These are phyloP conservation scores for Ophiodon elongatus DNA, from an alignment of 2,113 vertebrate species.

Conservation along the genomic window DNA sequence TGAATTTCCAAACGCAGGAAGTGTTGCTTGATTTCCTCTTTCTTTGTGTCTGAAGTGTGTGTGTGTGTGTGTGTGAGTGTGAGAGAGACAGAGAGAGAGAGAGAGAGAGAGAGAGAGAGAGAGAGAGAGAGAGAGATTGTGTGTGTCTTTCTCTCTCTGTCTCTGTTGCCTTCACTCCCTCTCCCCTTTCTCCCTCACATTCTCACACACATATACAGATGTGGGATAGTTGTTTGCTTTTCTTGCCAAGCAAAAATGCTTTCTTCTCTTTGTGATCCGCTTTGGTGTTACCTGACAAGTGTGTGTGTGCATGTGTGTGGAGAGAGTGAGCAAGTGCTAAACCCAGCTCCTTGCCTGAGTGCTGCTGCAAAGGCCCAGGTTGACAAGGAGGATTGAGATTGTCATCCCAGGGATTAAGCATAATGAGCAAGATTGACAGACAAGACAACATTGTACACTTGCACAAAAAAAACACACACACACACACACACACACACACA, in stretches of 20 bases:
- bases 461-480: slow-evolving; percentile 45
- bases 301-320: slow-evolving; percentile 16
- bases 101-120: not conserved
- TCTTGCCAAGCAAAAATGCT: slow-evolving; percentile 79
- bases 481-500: slow-evolving; percentile 1
- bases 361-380: slow-evolving; percentile 71
- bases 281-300: slow-evolving; percentile 71
- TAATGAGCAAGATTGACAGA: slow-evolving; percentile 84
- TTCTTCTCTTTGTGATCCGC: slow-evolving; percentile 74
- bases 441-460: slow-evolving; percentile 76
- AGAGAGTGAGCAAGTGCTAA: slow-evolving; percentile 70
- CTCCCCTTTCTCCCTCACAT: slow-evolving; percentile 19
- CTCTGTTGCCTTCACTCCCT: not conserved
- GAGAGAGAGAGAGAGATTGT: too few species aligned
- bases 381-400: slow-evolving; percentile 82
- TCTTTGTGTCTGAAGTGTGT: slow-evolving; percentile 41
- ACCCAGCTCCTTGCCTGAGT: slow-evolving; percentile 73
- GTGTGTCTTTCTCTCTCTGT: slow-evolving; percentile 1
- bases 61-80: slow-evolving; percentile 17
- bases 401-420: slow-evolving; percentile 81
- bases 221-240: slow-evolving; percentile 79
- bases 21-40: slow-evolving; percentile 62
- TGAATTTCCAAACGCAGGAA: slow-evolving; percentile 71
- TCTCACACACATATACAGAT: slow-evolving; percentile 62
- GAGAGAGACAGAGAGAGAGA: not conserved